phyloP scores from a whole-genome alignment of 1,140 invertebrate species.

The Telenomus remus region DNA sequence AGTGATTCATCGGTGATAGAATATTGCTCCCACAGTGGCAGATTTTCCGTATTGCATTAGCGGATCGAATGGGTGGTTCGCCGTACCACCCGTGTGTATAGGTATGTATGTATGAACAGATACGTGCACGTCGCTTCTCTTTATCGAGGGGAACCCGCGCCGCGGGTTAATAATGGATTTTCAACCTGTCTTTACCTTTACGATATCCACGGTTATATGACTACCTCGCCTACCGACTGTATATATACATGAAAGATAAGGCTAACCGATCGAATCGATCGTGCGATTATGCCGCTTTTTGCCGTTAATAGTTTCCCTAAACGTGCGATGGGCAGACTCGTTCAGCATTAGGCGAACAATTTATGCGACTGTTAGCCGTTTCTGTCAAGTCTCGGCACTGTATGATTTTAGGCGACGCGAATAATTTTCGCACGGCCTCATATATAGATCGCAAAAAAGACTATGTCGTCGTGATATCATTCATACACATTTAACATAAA shows the following conservation, averaged over 20 bases:
- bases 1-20: conserved; percentile 7
- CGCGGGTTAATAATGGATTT: conserved; percentile 72
- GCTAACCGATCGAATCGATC: conserved; percentile 56
- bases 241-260: conserved; percentile 70
- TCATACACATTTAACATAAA: no score
- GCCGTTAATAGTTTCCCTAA: conserved; percentile 69
- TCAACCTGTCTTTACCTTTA: conserved; percentile 71
- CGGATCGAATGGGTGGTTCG: conserved; percentile 35
- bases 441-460: conserved; percentile 27
- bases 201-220: conserved; percentile 65
- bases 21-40: conserved; percentile 30
- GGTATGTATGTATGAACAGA: conserved; percentile 10
- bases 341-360: conserved; percentile 56
- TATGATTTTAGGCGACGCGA: conserved; percentile 48
- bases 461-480: background rate
- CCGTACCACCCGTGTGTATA: conserved; percentile 6
- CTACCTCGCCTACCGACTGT: conserved; percentile 64
- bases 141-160: conserved; percentile 61
- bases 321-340: conserved; percentile 57
- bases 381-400: conserved; percentile 11
- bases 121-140: conserved; percentile 54
- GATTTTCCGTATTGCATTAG: conserved; percentile 35
- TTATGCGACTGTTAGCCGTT: conserved; percentile 41
- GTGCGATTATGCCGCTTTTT: conserved; percentile 66
- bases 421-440: conserved; percentile 38